These are phyloP conservation scores for Periophthalmus magnuspinnatus DNA, from an alignment of 2,797 vertebrate genomes.

Conservation along the genomic window DNA sequence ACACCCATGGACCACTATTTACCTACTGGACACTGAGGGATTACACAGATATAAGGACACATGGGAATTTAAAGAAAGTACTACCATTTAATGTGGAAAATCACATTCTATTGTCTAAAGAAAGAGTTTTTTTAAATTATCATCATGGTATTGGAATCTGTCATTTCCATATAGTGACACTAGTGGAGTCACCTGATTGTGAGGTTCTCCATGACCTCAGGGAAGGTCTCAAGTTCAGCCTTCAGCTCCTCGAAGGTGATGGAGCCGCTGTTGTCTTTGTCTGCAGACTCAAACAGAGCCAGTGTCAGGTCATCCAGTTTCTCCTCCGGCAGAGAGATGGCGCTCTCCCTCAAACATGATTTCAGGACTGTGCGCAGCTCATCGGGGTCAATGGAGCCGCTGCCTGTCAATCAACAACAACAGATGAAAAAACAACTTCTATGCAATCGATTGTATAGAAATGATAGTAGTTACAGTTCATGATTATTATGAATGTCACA, in stretches of 20 bases:
- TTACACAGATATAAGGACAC: too few species aligned
- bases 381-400: constrained; percentile 84
- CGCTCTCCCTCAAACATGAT: constrained; percentile 85
- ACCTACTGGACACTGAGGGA: too few species aligned
- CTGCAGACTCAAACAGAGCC: constrained; percentile 85
- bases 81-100: too few species aligned
- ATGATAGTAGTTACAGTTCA: too few species aligned
- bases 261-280: constrained; percentile 84
- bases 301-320: constrained; percentile 84
- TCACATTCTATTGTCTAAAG: too few species aligned
- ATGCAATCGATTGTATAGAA: neutral
- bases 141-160: too few species aligned
- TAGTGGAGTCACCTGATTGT: constrained; percentile 81
- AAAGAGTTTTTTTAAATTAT: too few species aligned
- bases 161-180: too few species aligned
- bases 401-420: constrained; percentile 69
- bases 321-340: constrained; percentile 85
- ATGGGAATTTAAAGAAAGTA: too few species aligned
- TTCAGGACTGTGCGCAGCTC: constrained; percentile 84
- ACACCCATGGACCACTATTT: too few species aligned
- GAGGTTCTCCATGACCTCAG: constrained; percentile 90
- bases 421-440: neutral
- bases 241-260: constrained; percentile 90
- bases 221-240: constrained; percentile 84
- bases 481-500: too few species aligned